Conservation (phyloP, 2,797 vertebrate genomes). For the Neosilurus hyrtlii region DNA sequence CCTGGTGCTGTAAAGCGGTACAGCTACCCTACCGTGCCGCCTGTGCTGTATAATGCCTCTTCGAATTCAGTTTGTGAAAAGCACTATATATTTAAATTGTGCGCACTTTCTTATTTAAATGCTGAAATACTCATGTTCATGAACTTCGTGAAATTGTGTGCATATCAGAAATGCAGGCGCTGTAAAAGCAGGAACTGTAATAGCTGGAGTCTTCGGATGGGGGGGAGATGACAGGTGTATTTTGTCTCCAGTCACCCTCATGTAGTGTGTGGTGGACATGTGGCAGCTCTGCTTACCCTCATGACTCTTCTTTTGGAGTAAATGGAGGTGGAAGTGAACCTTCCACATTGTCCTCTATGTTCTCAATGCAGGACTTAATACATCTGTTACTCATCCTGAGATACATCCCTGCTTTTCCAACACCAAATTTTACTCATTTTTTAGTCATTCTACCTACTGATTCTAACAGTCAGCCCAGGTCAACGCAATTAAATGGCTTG, state of each 20-base stretch:
- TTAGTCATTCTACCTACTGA: not conserved
- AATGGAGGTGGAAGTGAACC: not conserved
- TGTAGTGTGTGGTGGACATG: not conserved
- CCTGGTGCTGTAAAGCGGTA: no score
- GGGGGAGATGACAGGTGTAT: constrained; percentile 6
- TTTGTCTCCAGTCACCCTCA: constrained; percentile 16
- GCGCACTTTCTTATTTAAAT: no score
- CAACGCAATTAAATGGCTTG: constrained; percentile 53
- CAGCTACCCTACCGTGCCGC: no score
- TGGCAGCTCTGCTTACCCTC: constrained; percentile 29
- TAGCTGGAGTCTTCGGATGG: not conserved
- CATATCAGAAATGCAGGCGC: not conserved
- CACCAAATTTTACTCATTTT: not conserved
- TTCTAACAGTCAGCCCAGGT: constrained; percentile 15
- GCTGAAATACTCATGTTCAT: no score
- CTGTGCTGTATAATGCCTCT: no score
- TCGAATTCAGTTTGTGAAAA: no score
- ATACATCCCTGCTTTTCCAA: not conserved
- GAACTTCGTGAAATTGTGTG: no score
- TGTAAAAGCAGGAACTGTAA: not conserved
- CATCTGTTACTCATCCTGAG: not conserved
- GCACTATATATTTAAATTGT: no score
- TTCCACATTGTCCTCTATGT: not conserved
- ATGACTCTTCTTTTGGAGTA: not conserved
- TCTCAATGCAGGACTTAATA: not conserved